Conservation (phyloP, 2,797 vertebrate species). For the Tapirus indicus region DNA sequence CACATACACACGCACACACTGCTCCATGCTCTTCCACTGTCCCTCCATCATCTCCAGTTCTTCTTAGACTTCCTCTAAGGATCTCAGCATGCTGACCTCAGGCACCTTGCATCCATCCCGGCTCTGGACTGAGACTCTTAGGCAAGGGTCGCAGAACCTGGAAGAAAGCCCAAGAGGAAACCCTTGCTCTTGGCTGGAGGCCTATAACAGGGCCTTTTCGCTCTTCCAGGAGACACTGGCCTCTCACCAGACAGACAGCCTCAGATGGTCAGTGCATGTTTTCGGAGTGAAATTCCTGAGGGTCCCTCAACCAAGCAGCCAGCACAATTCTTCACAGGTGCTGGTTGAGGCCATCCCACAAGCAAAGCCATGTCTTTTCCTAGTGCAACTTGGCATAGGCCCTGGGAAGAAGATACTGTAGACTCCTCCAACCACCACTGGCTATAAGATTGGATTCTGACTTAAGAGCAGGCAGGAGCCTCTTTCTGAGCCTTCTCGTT, state of each 20-base stretch:
- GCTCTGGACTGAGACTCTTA: constrained; percentile 8
- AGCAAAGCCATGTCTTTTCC: constrained; percentile 41
- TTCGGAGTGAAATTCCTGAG: constrained; percentile 31
- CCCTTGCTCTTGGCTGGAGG: background rate
- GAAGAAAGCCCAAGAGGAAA: constrained; percentile 19
- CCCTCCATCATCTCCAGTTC: background rate
- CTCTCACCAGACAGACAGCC: background rate
- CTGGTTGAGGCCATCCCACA: background rate
- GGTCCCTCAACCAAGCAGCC: background rate
- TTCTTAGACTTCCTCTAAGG: background rate
- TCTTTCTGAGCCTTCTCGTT: constrained; percentile 33
- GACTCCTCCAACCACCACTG: background rate
- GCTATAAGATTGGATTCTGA: background rate
- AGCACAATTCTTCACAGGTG: background rate
- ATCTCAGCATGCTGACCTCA: background rate
- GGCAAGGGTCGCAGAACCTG: background rate
- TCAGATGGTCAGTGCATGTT: background rate
- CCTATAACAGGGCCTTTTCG: background rate
- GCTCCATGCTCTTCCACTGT: background rate
- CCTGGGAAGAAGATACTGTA: background rate
- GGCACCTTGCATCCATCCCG: background rate
- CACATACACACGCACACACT: background rate
- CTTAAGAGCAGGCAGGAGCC: background rate
- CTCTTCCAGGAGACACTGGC: background rate
- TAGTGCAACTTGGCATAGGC: background rate